A percentile compares a stretch with the other conserved stretches of the same genome.
phyloP scores from a whole-genome alignment of 2,888 invertebrate species.

The Oxystoma pomonae region DNA sequence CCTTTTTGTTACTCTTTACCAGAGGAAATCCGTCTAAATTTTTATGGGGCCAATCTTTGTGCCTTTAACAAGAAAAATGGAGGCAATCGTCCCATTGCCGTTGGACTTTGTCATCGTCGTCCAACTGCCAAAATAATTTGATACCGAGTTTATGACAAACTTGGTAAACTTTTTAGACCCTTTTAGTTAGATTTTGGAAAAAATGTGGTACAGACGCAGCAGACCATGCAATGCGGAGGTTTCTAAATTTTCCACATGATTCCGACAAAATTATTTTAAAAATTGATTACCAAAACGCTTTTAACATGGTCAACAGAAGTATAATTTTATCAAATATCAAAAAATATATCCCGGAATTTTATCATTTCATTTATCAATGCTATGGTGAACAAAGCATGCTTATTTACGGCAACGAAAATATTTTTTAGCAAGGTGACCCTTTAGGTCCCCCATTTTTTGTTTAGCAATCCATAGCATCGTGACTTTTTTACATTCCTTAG shows the following conservation, averaged over 20 bases:
- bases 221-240: not conserved
- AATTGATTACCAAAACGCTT: no score
- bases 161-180: not conserved
- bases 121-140: not conserved
- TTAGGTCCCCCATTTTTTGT: not conserved
- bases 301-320: not conserved
- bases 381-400: not conserved
- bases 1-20: not conserved
- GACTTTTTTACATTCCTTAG: not conserved
- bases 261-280: not conserved
- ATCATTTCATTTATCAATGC: not conserved
- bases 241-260: not conserved
- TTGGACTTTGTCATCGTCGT: not conserved
- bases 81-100: not conserved
- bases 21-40: not conserved
- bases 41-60: not conserved
- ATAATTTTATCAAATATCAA: not conserved
- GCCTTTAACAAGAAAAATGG: not conserved
- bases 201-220: not conserved
- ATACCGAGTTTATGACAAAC: not conserved
- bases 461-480: not conserved
- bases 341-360: not conserved
- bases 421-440: not conserved
- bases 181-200: not conserved
- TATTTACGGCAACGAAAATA: not conserved